Base-by-base conservation (phyloP, 2,888 invertebrate species). In the Tortricodes alternella region DNA sequence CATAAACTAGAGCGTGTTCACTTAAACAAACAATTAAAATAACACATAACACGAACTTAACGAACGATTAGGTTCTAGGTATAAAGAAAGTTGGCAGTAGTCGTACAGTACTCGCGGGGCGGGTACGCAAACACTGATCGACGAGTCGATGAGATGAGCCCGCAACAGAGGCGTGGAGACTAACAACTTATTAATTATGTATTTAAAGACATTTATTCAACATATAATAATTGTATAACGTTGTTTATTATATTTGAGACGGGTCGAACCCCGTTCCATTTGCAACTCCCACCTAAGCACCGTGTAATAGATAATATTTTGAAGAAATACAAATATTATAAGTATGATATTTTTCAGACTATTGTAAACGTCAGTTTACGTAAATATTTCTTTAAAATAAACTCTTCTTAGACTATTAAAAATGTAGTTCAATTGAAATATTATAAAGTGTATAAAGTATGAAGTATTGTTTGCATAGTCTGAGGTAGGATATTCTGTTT, bases 401-500 rank as follows among this genome's bases (percentile, higher is more conserved):
- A 88, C 83, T 89, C 87, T 88, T 83, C 87, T 80, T 80, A 81
- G 75, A 80, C 83, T 88, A 86, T 49, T 78, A 80, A 77, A 77
- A 81, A 72, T 67, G 85, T 65, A 62, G 67, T 78, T 74, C 13
- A 3, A 4, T 23, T 80, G 78, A 80, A 86, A 82, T 74, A 74
- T 75, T 86, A 86, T 24, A 24, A 75, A 76, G 69, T 87, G 85
- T 83, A 78, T 78, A 78, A 73, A 76, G 74, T 76, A 83, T 76
- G 75, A 81, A 83, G 78, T 71, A 74, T 77, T 77, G 74, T 85
- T 84, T 85, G 85, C 84, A 74, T 81, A 85, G 84, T 80, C 78
- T 89, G 89, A 90, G 89, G 89, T 90, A 89, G 89, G 87, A 86
- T 85, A 86, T 85, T 85, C 78, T 73, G 83, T 75, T 67, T 44